Evolutionary conservation across 2,797 vertebrate genomes (phyloP).

Genomic region (Adrianichthys oophorus): DNA sequence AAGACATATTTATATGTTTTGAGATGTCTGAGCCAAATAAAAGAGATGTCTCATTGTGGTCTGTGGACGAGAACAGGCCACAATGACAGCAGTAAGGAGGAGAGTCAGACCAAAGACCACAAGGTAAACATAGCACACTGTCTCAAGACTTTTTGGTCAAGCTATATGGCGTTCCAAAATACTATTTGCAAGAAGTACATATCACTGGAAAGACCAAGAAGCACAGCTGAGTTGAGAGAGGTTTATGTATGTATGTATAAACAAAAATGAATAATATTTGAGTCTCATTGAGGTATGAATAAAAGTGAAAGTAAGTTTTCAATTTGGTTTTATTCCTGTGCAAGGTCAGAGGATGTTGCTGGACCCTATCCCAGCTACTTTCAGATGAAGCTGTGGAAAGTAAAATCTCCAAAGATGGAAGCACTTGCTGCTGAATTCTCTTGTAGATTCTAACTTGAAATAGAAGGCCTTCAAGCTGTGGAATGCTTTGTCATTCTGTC

Average conservation of each 20-base stretch:
- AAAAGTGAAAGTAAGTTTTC: constrained; percentile 7
- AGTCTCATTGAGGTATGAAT: constrained; percentile 30
- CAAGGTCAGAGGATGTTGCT: too few relatives aligned
- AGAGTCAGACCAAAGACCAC: constrained; percentile 20
- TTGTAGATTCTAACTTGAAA: too few relatives aligned
- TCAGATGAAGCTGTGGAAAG: too few relatives aligned
- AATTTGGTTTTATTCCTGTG: background rate
- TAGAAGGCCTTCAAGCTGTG: too few relatives aligned
- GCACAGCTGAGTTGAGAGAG: constrained; percentile 6
- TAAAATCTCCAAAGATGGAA: too few relatives aligned
- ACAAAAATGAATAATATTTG: background rate
- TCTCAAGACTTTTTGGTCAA: constrained; percentile 17
- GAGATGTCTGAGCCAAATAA: constrained; percentile 10
- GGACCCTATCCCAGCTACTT: too few relatives aligned
- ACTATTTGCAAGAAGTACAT: constrained; percentile 26
- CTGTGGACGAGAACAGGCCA: constrained; percentile 23
- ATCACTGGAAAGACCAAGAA: constrained; percentile 31
- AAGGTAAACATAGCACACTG: constrained; percentile 42
- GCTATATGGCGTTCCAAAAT: constrained; percentile 12
- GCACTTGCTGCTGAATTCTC: too few relatives aligned
- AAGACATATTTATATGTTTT: constrained; percentile 3
- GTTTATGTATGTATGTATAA: background rate
- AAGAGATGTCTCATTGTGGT: constrained; percentile 51
- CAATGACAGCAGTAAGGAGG: constrained; percentile 44
- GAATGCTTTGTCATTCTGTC: too few relatives aligned